Evolutionary conservation across 2,888 invertebrate species (phyloP).

Genomic region (Thecophora atra): DNA sequence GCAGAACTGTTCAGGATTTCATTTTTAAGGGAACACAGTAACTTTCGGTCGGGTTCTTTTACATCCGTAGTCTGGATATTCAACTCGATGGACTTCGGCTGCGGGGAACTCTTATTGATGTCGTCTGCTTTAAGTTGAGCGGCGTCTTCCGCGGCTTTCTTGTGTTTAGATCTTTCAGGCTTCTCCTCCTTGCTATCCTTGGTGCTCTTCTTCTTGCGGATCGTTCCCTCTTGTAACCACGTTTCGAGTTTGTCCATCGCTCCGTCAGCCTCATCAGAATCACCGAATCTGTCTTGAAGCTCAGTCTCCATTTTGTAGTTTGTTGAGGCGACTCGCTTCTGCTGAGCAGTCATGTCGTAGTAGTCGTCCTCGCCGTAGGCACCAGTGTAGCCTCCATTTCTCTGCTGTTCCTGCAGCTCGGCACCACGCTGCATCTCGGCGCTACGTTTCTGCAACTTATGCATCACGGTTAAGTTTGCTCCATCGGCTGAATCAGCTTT

Average conservation of each 20-base stretch:
- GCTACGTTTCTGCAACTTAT: slow-evolving; percentile 32
- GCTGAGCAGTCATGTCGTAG: slow-evolving; percentile 13
- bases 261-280: not conserved
- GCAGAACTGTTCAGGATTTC: slow-evolving; percentile 47
- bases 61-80: not conserved
- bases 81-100: not conserved
- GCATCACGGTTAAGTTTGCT: slow-evolving; percentile 3
- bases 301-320: not conserved
- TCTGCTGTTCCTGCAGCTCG: slow-evolving; percentile 52
- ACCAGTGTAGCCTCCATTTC: slow-evolving; percentile 37
- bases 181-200: slow-evolving; percentile 37
- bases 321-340: slow-evolving; percentile 11
- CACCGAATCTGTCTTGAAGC: not conserved
- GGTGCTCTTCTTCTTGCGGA: not conserved
- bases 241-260: not conserved
- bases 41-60: not conserved
- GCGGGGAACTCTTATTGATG: not conserved
- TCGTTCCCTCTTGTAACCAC: not conserved
- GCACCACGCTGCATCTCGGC: slow-evolving; percentile 47
- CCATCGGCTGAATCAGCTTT: not conserved
- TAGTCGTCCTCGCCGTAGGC: slow-evolving; percentile 37
- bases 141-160: not conserved
- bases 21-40: slow-evolving; percentile 41
- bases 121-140: not conserved
- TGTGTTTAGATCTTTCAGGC: slow-evolving; percentile 44